A percentile compares a stretch with the other conserved stretches of the same genome.
Conservation (phyloP, 2,888 invertebrate genomes). For the Trichogramma dendrolimi region DNA sequence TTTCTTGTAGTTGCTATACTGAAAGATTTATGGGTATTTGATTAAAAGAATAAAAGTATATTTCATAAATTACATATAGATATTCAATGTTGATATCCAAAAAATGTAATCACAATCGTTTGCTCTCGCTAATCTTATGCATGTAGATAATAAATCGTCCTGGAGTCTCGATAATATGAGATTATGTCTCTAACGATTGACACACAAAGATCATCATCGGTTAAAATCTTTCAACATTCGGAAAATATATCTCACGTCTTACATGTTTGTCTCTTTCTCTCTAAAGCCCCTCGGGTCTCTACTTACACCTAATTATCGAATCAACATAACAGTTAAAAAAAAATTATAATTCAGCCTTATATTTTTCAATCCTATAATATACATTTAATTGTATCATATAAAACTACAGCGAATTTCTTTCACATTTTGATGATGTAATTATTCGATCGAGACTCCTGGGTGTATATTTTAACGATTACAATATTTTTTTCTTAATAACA, state of each 20-base stretch:
- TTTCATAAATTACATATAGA: not conserved
- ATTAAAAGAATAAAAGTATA: not conserved
- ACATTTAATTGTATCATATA: not conserved
- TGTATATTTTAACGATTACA: not conserved
- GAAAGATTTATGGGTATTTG: not conserved
- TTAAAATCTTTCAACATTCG: conserved; percentile 10
- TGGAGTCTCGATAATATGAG: conserved; percentile 14
- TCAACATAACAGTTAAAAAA: conserved; percentile 10
- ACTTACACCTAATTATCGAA: conserved; percentile 3
- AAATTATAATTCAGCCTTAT: conserved; percentile 14
- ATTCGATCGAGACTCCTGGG: no score
- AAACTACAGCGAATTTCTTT: not conserved
- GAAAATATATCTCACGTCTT: conserved; percentile 11
- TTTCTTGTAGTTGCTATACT: not conserved
- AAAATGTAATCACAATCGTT: conserved; percentile 5
- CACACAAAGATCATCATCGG: conserved; percentile 3
- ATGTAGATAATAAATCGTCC: conserved; percentile 14
- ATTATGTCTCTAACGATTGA: not conserved
- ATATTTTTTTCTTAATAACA: conserved; percentile 13
- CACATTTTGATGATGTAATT: no score
- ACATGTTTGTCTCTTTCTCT: conserved; percentile 11
- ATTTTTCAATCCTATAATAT: not conserved
- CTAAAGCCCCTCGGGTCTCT: not conserved
- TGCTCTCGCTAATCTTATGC: conserved; percentile 2
- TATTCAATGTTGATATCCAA: not conserved